Evolutionary conservation across 2,888 invertebrate species (phyloP).

Genomic region (Archaeoteleia sp.): DNA sequence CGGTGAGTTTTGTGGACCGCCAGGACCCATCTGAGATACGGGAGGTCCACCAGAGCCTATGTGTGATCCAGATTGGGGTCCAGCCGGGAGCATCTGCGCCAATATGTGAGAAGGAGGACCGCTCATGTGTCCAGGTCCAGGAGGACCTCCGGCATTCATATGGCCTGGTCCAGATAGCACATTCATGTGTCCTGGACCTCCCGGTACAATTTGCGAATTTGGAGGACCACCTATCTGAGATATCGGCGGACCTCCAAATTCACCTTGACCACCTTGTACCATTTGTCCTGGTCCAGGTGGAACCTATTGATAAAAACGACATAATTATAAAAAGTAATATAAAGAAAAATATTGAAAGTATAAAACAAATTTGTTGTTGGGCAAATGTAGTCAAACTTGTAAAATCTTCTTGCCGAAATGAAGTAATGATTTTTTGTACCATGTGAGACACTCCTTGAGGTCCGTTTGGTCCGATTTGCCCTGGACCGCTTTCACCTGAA

Average conservation of each 20-base stretch:
- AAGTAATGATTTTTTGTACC: constrained; percentile 21
- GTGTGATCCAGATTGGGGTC: constrained; percentile 51
- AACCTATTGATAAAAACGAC: neutral
- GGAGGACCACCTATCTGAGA: constrained; percentile 67
- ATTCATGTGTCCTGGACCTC: constrained; percentile 73
- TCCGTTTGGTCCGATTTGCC: constrained; percentile 64
- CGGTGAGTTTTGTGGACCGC: no score
- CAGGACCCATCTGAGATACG: constrained; percentile 58
- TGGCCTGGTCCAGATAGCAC: constrained; percentile 57
- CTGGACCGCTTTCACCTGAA: no score
- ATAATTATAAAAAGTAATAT: neutral
- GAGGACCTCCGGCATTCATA: constrained; percentile 58
- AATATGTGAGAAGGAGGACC: constrained; percentile 60
- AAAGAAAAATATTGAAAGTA: neutral
- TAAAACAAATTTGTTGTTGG: no score
- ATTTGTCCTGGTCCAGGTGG: constrained; percentile 42
- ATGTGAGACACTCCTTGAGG: constrained; percentile 63
- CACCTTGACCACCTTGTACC: constrained; percentile 63
- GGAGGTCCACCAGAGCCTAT: constrained; percentile 60
- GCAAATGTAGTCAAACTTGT: no score
- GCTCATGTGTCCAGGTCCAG: constrained; percentile 57
- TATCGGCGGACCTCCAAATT: constrained; percentile 61
- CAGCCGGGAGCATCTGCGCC: constrained; percentile 39
- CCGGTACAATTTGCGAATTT: constrained; percentile 58
- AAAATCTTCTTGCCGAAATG: no score